Evolutionary conservation across 2,113 vertebrate genomes (phyloP).

Genomic region (Struthidea cinerea): DNA sequence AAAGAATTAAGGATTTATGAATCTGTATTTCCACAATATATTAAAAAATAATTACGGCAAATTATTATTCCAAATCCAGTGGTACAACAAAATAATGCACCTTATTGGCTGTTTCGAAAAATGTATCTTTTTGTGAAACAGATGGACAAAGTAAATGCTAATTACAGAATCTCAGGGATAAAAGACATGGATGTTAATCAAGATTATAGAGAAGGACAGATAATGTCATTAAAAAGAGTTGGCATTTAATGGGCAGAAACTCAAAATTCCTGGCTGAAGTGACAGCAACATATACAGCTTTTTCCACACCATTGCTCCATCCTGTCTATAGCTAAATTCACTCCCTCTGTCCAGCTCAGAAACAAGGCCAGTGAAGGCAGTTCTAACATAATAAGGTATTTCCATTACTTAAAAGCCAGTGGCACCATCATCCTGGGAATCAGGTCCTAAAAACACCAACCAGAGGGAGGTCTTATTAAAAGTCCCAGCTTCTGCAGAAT

Average conservation of each 20-base stretch:
- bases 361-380: not conserved
- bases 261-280: not conserved
- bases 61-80: not conserved
- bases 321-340: not conserved
- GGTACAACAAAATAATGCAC: not conserved
- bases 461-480: not conserved
- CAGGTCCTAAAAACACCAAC: not conserved
- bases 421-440: not conserved
- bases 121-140: not conserved
- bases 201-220: not conserved
- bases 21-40: not conserved
- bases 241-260: not conserved
- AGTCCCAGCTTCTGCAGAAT: not conserved
- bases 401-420: not conserved
- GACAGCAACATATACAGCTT: not conserved
- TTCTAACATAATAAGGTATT: not conserved
- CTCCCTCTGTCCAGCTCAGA: not conserved
- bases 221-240: not conserved
- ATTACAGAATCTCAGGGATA: not conserved
- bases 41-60: not conserved
- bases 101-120: not conserved
- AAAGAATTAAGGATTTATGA: not conserved
- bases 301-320: not conserved
- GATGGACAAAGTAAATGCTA: conserved; percentile 14
- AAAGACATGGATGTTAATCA: not conserved